A percentile compares a stretch with the other conserved stretches of the same genome.
Conservation (phyloP, 2,888 invertebrate genomes). For the Amorpha juglandis region DNA sequence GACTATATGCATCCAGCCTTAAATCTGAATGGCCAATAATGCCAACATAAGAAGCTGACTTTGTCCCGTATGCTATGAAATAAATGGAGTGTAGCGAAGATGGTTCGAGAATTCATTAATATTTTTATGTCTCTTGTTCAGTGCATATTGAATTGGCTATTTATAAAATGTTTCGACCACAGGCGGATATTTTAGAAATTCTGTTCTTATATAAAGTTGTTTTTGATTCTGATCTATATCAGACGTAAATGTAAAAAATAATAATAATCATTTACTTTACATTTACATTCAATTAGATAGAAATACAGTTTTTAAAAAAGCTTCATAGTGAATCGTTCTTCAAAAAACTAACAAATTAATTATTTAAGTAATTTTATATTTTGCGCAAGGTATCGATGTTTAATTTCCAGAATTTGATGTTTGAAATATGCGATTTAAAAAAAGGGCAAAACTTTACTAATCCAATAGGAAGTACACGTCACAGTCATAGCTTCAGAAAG, state of each 20-base stretch:
- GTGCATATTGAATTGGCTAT: constrained; percentile 14
- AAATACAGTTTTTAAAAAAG: too few relatives aligned
- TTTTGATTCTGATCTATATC: too few relatives aligned
- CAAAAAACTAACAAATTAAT: too few relatives aligned
- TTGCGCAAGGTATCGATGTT: too few relatives aligned
- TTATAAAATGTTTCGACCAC: background rate
- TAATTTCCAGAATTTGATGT: background rate
- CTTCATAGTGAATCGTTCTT: too few relatives aligned
- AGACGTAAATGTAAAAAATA: too few relatives aligned
- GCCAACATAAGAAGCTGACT: constrained; percentile 20
- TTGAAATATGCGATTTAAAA: too few relatives aligned
- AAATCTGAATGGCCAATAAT: constrained; percentile 21
- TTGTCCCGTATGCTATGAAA: constrained; percentile 17
- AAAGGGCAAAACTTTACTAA: background rate
- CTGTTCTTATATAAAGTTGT: too few relatives aligned
- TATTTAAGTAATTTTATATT: too few relatives aligned
- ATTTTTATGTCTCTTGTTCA: constrained; percentile 11
- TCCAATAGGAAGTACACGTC: background rate
- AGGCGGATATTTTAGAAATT: background rate
- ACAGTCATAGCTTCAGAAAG: background rate
- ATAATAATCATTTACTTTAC: too few relatives aligned
- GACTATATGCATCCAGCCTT: constrained; percentile 2
- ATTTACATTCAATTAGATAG: too few relatives aligned
- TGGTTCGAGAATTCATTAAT: constrained; percentile 18
- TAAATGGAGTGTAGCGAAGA: constrained; percentile 26